Evolutionary conservation across 2,888 invertebrate species (phyloP).

Genomic region (Thalpophila matura): DNA sequence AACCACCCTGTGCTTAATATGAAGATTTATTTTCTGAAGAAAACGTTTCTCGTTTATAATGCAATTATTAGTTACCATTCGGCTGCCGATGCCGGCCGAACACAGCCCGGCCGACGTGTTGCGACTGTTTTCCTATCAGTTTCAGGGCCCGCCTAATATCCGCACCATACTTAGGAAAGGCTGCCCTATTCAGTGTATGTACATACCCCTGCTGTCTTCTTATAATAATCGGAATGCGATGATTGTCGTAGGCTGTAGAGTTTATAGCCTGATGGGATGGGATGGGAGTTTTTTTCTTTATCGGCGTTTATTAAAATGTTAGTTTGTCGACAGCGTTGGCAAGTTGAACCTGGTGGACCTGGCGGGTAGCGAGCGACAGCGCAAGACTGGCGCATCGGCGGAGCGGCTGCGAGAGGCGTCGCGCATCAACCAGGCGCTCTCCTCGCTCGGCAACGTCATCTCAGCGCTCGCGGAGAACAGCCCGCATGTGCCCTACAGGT

Average conservation of each 20-base stretch:
- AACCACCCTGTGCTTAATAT: too few relatives aligned
- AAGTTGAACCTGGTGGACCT: slow-evolving; percentile 99
- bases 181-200: too few relatives aligned
- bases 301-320: not conserved
- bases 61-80: too few relatives aligned
- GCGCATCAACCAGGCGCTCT: slow-evolving; percentile 98
- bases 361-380: slow-evolving; percentile 99
- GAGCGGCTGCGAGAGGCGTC: slow-evolving; percentile 98
- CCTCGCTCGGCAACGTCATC: slow-evolving; percentile 99
- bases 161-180: too few relatives aligned
- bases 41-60: too few relatives aligned
- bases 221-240: not conserved
- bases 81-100: too few relatives aligned
- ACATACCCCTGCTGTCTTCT: not conserved
- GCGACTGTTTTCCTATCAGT: too few relatives aligned
- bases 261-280: not conserved
- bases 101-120: too few relatives aligned
- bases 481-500: slow-evolving; percentile 97
- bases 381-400: slow-evolving; percentile 98
- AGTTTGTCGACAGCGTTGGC: slow-evolving; percentile 92
- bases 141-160: too few relatives aligned
- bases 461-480: slow-evolving; percentile 98
- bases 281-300: too few relatives aligned
- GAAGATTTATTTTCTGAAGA: too few relatives aligned
- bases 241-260: not conserved